Conservation (phyloP, 1,140 invertebrate species). For the Cataglyphis hispanica region DNA sequence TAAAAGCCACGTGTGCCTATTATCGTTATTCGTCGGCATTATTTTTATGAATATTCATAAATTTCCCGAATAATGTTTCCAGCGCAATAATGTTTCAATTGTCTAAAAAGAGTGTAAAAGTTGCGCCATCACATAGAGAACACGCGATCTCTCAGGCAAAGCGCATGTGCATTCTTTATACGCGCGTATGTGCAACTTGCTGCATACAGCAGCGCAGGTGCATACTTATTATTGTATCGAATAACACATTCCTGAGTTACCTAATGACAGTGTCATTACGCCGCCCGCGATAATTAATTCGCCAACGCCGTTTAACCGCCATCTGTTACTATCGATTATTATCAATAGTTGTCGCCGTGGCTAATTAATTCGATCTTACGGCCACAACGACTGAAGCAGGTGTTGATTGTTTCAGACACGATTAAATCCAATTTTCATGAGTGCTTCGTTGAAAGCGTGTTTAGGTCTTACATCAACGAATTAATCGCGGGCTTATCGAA, state of each 20-base stretch:
- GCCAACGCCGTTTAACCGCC: neutral
- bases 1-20: neutral
- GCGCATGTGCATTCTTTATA: neutral
- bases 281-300: constrained; percentile 47
- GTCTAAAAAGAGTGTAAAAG: neutral
- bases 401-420: too few species aligned
- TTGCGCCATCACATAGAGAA: too few species aligned
- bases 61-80: neutral
- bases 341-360: neutral
- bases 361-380: constrained; percentile 7
- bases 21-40: neutral
- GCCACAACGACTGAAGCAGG: neutral
- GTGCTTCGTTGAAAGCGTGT: neutral
- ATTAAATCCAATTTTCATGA: neutral
- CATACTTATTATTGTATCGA: neutral
- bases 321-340: constrained; percentile 26
- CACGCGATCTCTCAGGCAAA: neutral
- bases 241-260: constrained; percentile 49
- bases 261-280: constrained; percentile 51
- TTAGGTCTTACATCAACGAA: neutral
- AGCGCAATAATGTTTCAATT: neutral
- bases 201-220: constrained; percentile 33
- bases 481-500: neutral
- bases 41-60: neutral
- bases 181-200: neutral